A percentile compares a stretch with the other conserved stretches of the same genome.
These are phyloP conservation scores for Cephus rjabovi DNA, from an alignment of 2,888 invertebrate genomes.

Conservation along the genomic window DNA sequence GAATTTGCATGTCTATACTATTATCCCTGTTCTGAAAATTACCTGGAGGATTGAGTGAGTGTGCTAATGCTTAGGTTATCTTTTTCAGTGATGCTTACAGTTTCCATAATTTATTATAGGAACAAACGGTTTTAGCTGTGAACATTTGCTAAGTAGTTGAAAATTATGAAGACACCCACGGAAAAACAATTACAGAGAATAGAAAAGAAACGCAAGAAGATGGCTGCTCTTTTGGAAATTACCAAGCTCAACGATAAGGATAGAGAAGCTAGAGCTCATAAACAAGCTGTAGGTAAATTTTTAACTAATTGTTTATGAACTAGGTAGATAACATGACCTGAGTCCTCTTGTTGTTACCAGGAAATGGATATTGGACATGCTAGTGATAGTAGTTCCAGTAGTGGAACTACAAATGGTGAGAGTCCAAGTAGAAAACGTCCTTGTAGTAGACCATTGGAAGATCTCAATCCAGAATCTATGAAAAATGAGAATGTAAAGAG, in stretches of 20 bases:
- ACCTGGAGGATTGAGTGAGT: neutral
- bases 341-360: neutral
- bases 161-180: slow-evolving; percentile 64
- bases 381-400: slow-evolving; percentile 14
- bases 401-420: slow-evolving; percentile 23
- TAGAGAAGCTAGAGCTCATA: slow-evolving; percentile 58
- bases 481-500: slow-evolving; percentile 12
- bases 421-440: slow-evolving; percentile 47
- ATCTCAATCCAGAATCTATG: neutral
- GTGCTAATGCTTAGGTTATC: neutral
- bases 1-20: neutral
- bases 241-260: slow-evolving; percentile 74
- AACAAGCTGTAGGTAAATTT: slow-evolving; percentile 31
- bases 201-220: slow-evolving; percentile 75
- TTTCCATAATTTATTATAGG: neutral
- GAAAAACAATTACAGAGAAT: slow-evolving; percentile 70
- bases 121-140: neutral
- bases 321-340: neutral
- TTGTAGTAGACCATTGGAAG: slow-evolving; percentile 23
- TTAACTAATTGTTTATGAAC: neutral
- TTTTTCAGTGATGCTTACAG: neutral
- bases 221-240: slow-evolving; percentile 73
- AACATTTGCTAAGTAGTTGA: neutral
- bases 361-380: neutral
- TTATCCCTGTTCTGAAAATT: neutral